Conservation (phyloP, 2,113 vertebrate genomes). For the Pristiophorus japonicus region DNA sequence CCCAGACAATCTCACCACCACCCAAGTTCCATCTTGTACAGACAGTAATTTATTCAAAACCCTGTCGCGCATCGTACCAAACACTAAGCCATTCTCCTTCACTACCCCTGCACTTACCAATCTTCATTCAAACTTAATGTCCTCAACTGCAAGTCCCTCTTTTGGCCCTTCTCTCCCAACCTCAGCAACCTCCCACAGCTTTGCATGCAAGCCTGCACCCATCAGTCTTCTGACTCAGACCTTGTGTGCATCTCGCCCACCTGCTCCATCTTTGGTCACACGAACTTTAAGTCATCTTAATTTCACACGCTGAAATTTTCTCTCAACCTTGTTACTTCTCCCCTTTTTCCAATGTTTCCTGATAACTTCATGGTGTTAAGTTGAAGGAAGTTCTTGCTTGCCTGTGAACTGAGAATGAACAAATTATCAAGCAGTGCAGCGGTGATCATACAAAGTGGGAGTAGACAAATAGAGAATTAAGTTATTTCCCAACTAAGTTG, state of each 20-base stretch:
- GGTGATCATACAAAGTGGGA: not conserved
- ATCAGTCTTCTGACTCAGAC: not conserved
- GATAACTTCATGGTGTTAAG: not conserved
- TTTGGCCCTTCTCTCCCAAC: too few species aligned
- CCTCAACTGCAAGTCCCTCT: too few species aligned
- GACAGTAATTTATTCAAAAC: too few species aligned
- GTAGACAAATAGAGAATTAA: not conserved
- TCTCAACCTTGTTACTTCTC: not conserved
- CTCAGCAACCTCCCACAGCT: too few species aligned
- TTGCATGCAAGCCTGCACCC: too few species aligned
- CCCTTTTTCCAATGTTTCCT: not conserved
- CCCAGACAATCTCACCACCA: not conserved
- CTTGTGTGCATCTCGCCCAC: not conserved
- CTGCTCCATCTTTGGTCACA: not conserved
- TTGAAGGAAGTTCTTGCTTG: not conserved
- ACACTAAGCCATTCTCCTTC: too few species aligned
- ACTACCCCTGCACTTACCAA: too few species aligned
- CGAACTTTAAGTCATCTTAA: not conserved
- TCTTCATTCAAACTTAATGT: too few species aligned
- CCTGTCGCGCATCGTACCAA: too few species aligned
- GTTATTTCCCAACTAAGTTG: not conserved
- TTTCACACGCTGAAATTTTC: not conserved
- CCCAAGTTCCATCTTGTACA: not conserved
- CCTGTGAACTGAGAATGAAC: not conserved
- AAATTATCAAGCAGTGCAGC: not conserved